Conservation (phyloP, 2,113 vertebrate genomes). For the Centropristis striata region DNA sequence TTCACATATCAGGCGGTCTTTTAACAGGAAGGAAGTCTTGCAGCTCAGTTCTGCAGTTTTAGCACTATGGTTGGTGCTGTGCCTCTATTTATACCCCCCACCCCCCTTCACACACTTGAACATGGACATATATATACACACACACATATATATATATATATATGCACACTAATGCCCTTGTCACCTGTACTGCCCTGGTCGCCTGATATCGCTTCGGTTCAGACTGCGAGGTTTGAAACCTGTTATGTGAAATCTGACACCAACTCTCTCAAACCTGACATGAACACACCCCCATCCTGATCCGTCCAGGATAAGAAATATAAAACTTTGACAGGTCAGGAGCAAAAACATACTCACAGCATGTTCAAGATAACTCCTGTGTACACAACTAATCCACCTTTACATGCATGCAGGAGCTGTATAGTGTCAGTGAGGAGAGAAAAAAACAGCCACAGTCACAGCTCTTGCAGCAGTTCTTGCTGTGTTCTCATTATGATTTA, state of each 20-base stretch:
- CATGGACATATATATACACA: slow-evolving; percentile 3
- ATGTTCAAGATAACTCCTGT: not conserved
- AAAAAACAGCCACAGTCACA: not conserved
- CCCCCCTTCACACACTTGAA: not conserved
- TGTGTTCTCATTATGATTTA: not conserved
- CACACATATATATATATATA: not conserved
- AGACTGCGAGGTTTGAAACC: slow-evolving; percentile 35
- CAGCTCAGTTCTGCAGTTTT: slow-evolving; percentile 41
- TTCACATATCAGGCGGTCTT: slow-evolving; percentile 47
- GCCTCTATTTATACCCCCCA: slow-evolving; percentile 70
- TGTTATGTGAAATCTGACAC: slow-evolving; percentile 54
- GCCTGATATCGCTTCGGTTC: slow-evolving; percentile 13
- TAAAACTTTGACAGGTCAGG: slow-evolving; percentile 29
- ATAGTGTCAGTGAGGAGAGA: not conserved
- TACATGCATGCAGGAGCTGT: not conserved
- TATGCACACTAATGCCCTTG: not conserved
- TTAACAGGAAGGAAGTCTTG: slow-evolving; percentile 78
- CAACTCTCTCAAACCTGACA: slow-evolving; percentile 35
- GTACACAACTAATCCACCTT: not conserved
- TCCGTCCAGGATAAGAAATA: slow-evolving; percentile 42
- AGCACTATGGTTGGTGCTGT: slow-evolving; percentile 29
- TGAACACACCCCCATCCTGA: slow-evolving; percentile 55
- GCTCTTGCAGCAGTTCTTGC: not conserved
- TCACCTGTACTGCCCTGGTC: not conserved
- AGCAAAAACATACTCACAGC: not conserved